These are phyloP conservation scores for Bruchidius siliquastri DNA, from an alignment of 2,888 invertebrate genomes.

Conservation along the genomic window DNA sequence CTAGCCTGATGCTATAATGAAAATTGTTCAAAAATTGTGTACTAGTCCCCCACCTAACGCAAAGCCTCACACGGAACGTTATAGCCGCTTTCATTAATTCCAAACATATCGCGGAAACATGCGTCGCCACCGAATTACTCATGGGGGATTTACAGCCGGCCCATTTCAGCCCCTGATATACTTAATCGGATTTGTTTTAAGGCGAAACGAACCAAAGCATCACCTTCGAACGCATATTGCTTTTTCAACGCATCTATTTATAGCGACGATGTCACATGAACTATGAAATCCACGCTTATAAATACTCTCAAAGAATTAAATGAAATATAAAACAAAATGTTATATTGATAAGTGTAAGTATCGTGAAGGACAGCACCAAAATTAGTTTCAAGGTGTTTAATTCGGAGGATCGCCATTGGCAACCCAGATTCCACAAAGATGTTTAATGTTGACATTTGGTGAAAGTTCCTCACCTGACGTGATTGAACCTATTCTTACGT, in stretches of 20 bases:
- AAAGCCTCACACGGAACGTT: not conserved
- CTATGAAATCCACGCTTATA: too few relatives aligned
- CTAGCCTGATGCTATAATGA: too few relatives aligned
- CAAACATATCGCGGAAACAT: slow-evolving; percentile 44
- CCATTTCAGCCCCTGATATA: slow-evolving; percentile 47
- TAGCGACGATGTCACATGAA: not conserved
- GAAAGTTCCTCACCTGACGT: too few relatives aligned
- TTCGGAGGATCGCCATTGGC: too few relatives aligned
- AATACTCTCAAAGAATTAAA: too few relatives aligned
- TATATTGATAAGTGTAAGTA: too few relatives aligned
- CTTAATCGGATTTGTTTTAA: slow-evolving; percentile 46
- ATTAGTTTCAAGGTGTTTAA: too few relatives aligned
- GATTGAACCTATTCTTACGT: too few relatives aligned
- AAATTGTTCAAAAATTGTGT: not conserved
- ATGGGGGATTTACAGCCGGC: slow-evolving; percentile 44
- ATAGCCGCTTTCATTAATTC: slow-evolving; percentile 44
- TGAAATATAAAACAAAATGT: too few relatives aligned
- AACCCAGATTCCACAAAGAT: too few relatives aligned
- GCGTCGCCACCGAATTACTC: slow-evolving; percentile 47
- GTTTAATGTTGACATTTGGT: too few relatives aligned
- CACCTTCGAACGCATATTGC: not conserved
- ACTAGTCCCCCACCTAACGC: not conserved
- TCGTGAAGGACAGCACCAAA: too few relatives aligned
- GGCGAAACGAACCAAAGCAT: not conserved
- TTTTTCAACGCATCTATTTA: not conserved